These are phyloP conservation scores for Drosophila subobscura DNA, from an alignment of 1,140 invertebrate species.

Conservation along the genomic window DNA sequence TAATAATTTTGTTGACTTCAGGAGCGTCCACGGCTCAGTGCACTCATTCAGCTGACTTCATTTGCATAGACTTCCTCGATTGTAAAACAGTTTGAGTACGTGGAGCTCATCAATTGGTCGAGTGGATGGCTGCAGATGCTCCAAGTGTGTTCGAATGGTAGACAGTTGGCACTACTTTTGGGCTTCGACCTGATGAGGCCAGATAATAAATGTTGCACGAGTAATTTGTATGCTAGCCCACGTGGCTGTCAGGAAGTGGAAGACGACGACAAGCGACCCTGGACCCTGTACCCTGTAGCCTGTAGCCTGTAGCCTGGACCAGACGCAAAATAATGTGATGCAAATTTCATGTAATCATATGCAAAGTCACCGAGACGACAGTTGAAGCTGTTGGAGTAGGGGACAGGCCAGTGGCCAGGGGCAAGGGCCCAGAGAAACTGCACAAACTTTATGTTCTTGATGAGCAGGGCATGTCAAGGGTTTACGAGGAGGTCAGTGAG, in stretches of 20 bases:
- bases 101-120: constrained; percentile 61
- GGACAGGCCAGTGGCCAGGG: not conserved
- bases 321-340: constrained; percentile 74
- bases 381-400: constrained; percentile 15
- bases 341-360: constrained; percentile 79
- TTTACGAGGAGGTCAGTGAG: constrained; percentile 69
- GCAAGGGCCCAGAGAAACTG: not conserved
- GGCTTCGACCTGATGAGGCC: constrained; percentile 20
- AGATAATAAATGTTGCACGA: constrained; percentile 71
- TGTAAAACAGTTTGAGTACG: constrained; percentile 54
- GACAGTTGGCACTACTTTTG: constrained; percentile 39
- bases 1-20: constrained; percentile 44
- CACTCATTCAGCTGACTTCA: constrained; percentile 22
- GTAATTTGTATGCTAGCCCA: constrained; percentile 72
- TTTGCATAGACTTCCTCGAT: constrained; percentile 48
- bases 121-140: constrained; percentile 34
- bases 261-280: not conserved
- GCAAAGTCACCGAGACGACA: constrained; percentile 61
- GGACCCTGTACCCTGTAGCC: not conserved
- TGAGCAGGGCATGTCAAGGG: constrained; percentile 64
- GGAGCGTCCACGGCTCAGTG: constrained; percentile 10
- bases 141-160: constrained; percentile 25
- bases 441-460: constrained; percentile 62
- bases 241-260: constrained; percentile 35
- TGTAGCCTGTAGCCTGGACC: constrained; percentile 6